Conservation (phyloP, 2,888 invertebrate species). For the Arctia plantaginis region DNA sequence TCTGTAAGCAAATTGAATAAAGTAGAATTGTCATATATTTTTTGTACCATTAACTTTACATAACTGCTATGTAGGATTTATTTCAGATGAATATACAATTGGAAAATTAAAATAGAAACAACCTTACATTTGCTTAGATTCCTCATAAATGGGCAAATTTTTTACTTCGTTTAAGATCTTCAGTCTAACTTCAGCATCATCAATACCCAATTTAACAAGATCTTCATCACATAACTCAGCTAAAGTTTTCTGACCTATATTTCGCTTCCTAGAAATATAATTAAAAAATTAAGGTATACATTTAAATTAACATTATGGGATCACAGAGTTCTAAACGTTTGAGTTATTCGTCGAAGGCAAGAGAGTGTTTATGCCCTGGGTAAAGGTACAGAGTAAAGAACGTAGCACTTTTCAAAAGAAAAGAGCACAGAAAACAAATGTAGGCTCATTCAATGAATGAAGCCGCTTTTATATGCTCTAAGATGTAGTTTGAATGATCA, state of each 20-base stretch:
- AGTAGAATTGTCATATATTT: background rate
- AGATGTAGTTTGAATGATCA: background rate
- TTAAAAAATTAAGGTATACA: background rate
- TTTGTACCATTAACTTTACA: background rate
- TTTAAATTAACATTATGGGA: background rate
- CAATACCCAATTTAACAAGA: conserved; percentile 75
- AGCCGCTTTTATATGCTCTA: background rate
- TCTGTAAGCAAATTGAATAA: conserved; percentile 22
- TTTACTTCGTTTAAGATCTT: conserved; percentile 74
- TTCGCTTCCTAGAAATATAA: conserved; percentile 63
- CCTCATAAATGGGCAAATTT: conserved; percentile 75
- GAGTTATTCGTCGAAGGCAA: background rate
- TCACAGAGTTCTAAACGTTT: background rate
- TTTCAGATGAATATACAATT: background rate
- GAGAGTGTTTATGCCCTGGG: background rate
- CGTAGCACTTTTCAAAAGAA: background rate
- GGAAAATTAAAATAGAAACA: background rate
- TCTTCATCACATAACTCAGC: conserved; percentile 79
- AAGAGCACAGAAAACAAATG: background rate
- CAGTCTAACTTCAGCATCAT: conserved; percentile 67
- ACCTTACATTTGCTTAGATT: conserved; percentile 55
- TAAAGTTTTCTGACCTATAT: conserved; percentile 78
- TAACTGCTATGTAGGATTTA: background rate
- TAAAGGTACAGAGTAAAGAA: background rate
- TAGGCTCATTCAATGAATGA: background rate